phyloP scores from a whole-genome alignment of 2,888 invertebrate genomes.

The Augiades crinisus region DNA sequence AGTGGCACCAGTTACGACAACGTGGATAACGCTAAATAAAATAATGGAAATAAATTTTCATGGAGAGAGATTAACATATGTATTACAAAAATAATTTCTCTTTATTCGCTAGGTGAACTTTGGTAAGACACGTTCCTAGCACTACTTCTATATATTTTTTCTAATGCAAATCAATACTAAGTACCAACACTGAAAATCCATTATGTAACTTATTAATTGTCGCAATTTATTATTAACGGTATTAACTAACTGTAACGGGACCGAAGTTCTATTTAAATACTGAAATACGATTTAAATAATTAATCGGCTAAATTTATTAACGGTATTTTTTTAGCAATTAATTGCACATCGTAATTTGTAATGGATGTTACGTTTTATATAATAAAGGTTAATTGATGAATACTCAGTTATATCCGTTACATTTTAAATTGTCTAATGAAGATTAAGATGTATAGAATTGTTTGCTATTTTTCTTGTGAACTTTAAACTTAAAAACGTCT shows the following conservation, averaged over 20 bases:
- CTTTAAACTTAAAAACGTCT: too few relatives aligned
- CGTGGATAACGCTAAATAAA: too few relatives aligned
- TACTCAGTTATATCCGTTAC: too few relatives aligned
- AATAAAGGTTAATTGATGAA: too few relatives aligned
- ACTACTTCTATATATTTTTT: not conserved
- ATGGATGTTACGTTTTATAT: too few relatives aligned
- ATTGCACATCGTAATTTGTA: not conserved
- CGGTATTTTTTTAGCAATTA: not conserved
- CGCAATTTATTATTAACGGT: slow-evolving; percentile 1
- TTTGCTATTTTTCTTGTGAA: too few relatives aligned
- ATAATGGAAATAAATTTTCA: too few relatives aligned
- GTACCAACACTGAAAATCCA: slow-evolving; percentile 8
- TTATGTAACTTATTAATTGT: slow-evolving; percentile 10
- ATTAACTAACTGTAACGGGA: not conserved
- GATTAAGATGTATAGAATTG: too few relatives aligned
- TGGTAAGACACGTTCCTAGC: not conserved
- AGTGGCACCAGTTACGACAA: too few relatives aligned
- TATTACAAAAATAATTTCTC: too few relatives aligned
- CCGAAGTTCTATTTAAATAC: not conserved
- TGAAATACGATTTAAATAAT: not conserved
- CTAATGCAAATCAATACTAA: not conserved
- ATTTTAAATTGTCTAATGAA: too few relatives aligned
- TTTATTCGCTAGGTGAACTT: not conserved
- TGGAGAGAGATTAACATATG: too few relatives aligned
- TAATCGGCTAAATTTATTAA: not conserved